These are phyloP conservation scores for Brachionus asplanchnoidis DNA, from an alignment of 1,140 invertebrate genomes.

Conservation along the genomic window DNA sequence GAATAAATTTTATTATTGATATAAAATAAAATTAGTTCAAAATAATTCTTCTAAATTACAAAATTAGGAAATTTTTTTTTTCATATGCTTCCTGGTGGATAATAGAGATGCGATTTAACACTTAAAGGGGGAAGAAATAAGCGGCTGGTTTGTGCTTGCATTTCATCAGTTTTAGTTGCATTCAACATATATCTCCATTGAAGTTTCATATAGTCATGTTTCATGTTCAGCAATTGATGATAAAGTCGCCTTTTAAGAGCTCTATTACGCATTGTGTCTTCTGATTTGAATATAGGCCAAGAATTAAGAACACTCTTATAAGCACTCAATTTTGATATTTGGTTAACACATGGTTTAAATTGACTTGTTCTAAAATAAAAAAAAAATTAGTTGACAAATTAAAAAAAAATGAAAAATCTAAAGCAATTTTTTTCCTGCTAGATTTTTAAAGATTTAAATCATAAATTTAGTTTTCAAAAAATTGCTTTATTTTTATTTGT, in stretches of 20 bases:
- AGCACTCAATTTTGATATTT: neutral
- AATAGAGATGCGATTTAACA: neutral
- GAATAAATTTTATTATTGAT: no score
- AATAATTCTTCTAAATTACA: neutral
- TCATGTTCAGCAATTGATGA: neutral
- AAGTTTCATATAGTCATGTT: slow-evolving; percentile 18
- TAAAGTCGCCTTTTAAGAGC: neutral
- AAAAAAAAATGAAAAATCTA: neutral
- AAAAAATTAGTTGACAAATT: neutral
- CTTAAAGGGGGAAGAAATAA: slow-evolving; percentile 9
- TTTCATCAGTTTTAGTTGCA: neutral
- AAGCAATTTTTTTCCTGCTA: neutral
- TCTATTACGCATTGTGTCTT: neutral
- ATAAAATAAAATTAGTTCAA: neutral
- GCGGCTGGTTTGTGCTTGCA: neutral
- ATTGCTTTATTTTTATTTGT: neutral
- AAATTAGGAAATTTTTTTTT: neutral
- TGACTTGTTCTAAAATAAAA: neutral
- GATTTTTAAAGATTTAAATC: no score
- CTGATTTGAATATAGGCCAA: neutral
- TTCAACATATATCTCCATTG: slow-evolving; percentile 12
- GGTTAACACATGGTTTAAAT: neutral
- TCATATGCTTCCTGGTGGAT: neutral
- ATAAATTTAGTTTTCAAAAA: no score
- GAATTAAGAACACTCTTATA: neutral